These are phyloP conservation scores for Euproctis similis DNA, from an alignment of 2,888 invertebrate species.

Conservation along the genomic window DNA sequence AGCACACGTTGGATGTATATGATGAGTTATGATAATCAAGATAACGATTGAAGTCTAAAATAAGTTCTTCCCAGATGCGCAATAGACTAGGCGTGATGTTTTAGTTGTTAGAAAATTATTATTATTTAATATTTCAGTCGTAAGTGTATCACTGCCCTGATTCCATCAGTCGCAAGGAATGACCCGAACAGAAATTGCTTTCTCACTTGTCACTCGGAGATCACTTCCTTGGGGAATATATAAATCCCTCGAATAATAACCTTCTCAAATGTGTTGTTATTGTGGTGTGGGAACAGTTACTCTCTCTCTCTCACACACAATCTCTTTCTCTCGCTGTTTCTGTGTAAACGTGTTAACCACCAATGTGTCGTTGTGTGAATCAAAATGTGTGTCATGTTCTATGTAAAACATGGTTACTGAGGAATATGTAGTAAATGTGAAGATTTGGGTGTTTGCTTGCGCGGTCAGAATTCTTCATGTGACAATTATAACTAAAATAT, in stretches of 20 bases:
- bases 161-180: slow-evolving; percentile 7
- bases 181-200: slow-evolving; percentile 28
- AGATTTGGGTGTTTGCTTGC: neutral
- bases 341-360: too few species aligned
- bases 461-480: slow-evolving; percentile 1
- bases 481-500: too few species aligned
- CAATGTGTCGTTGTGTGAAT: neutral
- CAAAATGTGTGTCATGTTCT: slow-evolving; percentile 1
- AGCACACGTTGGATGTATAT: too few species aligned
- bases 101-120: too few species aligned
- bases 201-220: slow-evolving; percentile 28
- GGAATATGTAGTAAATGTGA: neutral
- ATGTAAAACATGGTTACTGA: neutral
- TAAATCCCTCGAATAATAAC: slow-evolving; percentile 25
- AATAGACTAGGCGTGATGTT: too few species aligned
- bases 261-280: slow-evolving; percentile 14
- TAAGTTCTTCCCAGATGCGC: too few species aligned
- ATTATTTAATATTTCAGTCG: too few species aligned
- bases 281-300: neutral
- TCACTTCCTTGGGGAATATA: slow-evolving; percentile 22
- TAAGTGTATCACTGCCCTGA: slow-evolving; percentile 6
- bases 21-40: too few species aligned
- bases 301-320: too few species aligned
- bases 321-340: too few species aligned
- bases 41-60: too few species aligned